Evolutionary conservation across 53 echinoderm and acorn worm genomes (phyloP).

Genomic region (Mesocentrotus franciscanus): DNA sequence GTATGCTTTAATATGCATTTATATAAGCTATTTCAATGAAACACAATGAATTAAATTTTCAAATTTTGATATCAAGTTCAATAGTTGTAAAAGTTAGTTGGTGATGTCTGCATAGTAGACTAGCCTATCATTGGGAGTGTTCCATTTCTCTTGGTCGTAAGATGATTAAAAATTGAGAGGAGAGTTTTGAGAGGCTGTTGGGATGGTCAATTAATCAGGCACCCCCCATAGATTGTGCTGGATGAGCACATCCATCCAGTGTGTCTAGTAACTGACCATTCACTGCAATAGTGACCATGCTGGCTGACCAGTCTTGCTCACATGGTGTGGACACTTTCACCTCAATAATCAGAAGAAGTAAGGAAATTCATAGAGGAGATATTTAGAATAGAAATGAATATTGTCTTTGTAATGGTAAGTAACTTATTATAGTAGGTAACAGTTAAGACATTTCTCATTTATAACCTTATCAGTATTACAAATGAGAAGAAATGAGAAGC

Average conservation of each 20-base stretch:
- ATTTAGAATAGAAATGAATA: not conserved
- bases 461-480: not conserved
- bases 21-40: too few relatives aligned
- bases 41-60: too few relatives aligned
- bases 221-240: not conserved
- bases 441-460: not conserved
- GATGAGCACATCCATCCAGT: not conserved
- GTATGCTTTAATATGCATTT: too few relatives aligned
- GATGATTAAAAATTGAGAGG: slow-evolving; percentile 46
- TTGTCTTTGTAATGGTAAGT: not conserved
- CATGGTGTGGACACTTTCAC: not conserved
- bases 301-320: not conserved
- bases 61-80: too few relatives aligned
- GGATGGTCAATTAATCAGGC: slow-evolving; percentile 54
- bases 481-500: not conserved
- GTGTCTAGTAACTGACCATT: not conserved
- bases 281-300: not conserved
- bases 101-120: not conserved
- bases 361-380: not conserved
- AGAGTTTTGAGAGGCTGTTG: slow-evolving; percentile 30
- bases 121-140: not conserved
- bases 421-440: not conserved
- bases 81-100: too few relatives aligned
- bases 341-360: not conserved
- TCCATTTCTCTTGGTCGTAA: slow-evolving; percentile 18